Base-by-base conservation (phyloP, 2,113 vertebrate species). In the Myotis davidii region DNA sequence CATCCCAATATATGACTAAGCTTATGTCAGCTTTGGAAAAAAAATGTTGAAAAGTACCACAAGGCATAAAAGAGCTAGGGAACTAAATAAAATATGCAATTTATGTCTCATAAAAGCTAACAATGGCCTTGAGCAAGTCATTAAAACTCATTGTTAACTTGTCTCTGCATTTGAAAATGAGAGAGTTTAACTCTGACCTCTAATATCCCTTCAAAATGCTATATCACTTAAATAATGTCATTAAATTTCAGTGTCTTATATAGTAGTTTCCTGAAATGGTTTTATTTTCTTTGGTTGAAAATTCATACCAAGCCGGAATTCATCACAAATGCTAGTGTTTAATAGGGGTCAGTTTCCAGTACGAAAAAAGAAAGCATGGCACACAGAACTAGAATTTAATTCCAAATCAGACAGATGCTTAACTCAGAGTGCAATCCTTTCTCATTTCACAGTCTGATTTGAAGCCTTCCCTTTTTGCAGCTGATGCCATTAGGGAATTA, bases 71-170 rank as follows among this genome's bases (percentile, higher is more conserved):
- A 87, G 23, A 72, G 12, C 25, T 65, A 69, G 37, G 42, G 50
- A 87, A 79, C 59, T 73, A 85, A 90, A 94, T 94, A 94, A 88
- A 95, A 78, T 78, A 73, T 39, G 32, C 1, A 74, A 91, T 50
- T 87, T 88, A 32, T n/a, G 16, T 48, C 69, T 65, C 94, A 86
- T 95, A 65, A 95, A 95, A 85, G 27, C 52, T 72, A 84, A 82
- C 69, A 85, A 85, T 82, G 90, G 94, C 95, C 92, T 96, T 97
- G 94, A 90, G 90, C 37, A 94, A 74, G 56, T 96, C 77, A 92
- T 95, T 96, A 92, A 97, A 96, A 85, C 61, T 78, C 39, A 92
- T n/a, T 87, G 34, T 88, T 95, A 88, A 82, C 39, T 85, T 82
- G 9, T 56, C 39, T 74, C 94, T 85, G 73, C 16, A 45, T 83